These are phyloP conservation scores for Platichthys flesus DNA, from an alignment of 2,113 vertebrate species.

Conservation along the genomic window DNA sequence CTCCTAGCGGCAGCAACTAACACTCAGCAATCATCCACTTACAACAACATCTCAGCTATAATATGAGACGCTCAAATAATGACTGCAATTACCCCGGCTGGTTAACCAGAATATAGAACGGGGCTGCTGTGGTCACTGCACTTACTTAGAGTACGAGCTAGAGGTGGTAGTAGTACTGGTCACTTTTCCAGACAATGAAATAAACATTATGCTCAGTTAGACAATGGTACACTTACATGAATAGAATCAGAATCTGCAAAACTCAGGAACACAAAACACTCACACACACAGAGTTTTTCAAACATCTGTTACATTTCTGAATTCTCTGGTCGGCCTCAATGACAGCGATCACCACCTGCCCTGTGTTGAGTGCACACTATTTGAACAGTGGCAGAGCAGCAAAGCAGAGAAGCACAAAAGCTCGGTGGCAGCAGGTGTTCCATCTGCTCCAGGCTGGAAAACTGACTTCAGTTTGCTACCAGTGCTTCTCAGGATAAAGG, in stretches of 20 bases:
- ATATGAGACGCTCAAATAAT: conserved; percentile 55
- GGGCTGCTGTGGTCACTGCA: conserved; percentile 36
- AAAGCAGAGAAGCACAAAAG: conserved; percentile 42
- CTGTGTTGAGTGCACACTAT: conserved; percentile 11
- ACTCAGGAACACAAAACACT: background rate
- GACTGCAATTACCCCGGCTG: conserved; percentile 62
- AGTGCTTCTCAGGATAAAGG: background rate
- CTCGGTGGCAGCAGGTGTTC: conserved; percentile 47
- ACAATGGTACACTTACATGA: too few relatives aligned
- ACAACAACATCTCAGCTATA: conserved; percentile 47
- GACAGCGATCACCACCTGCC: conserved; percentile 45
- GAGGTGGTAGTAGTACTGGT: conserved; percentile 3
- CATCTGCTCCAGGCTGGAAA: conserved; percentile 10
- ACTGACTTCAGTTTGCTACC: background rate
- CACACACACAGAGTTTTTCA: background rate
- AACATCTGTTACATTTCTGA: conserved; percentile 23
- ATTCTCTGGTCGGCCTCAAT: conserved; percentile 10
- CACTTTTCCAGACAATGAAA: too few relatives aligned
- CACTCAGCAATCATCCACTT: conserved; percentile 50
- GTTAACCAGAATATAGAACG: conserved; percentile 40
- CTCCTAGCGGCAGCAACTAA: conserved; percentile 31
- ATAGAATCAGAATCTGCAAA: background rate
- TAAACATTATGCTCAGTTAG: too few relatives aligned
- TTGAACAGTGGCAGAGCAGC: conserved; percentile 53
- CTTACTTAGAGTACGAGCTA: conserved; percentile 32